Evolutionary conservation across 2,113 vertebrate species (phyloP), one percentile per base, ranked within the genome.

Genomic region (Leptobrachium leishanense): DNA sequence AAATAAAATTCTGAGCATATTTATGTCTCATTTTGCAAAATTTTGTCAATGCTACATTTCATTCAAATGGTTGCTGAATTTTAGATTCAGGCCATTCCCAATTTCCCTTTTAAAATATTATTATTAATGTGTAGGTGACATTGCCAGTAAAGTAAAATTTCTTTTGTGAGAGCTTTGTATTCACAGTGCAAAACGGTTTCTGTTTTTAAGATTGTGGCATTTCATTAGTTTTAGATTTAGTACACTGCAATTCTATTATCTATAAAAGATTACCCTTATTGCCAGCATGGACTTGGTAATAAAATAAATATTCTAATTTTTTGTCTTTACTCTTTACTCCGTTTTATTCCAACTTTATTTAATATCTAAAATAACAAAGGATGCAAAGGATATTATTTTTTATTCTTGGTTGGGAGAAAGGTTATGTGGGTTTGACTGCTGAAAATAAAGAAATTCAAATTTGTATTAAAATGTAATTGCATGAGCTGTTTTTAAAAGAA

Each of bases 141-240:
- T 74, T 68, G 15, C 20, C 43, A 64, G 31, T 42, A 55, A 67
- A 42, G 64, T 74, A 74, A 74, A 68, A 68, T 74, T 41, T 31
- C n/a, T 65, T 9, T 15, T 62, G 64, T 42, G 7, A 43, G 31
- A 68, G 55, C 53, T 62, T 74, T 74, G 64, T 62, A 81, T 73
- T 53, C 64, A 62, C 42, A 53, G 53, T 46, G 53, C 42, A 68
- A 59, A 81, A 81, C 74, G 31, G 42, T 57, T 74, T 73, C 41
- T 73, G 70, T 73, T 79, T 79, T 79, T 68, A 20, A 59, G 64
- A 80, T 71, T 81, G 78, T 81, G 78, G 72, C 78, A 81, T 74
- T 81, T 81, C 78, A 81, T 81, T 81, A 81, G 71, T 81, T 81
- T 81, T 81, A 81, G 78, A 81, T 81, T 81, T 81, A 81, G 71